Base-by-base conservation (phyloP, 2,888 invertebrate genomes). In the Atrina japonica region DNA sequence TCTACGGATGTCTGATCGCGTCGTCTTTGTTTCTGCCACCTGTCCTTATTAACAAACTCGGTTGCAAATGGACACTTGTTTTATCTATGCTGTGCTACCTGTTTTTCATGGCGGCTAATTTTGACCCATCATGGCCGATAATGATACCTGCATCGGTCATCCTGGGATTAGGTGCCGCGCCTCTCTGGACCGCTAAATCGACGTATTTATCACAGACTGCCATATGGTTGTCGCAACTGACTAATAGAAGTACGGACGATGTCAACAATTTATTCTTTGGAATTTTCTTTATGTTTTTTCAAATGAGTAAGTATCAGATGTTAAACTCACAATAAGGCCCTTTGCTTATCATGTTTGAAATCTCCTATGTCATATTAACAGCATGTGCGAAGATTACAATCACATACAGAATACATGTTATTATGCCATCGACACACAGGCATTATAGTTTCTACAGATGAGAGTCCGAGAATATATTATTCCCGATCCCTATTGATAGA, bases 101-200 rank as follows among this genome's bases (percentile, higher is more conserved):
- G 35, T 95, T 97, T 2, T 99, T 97, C 92, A 97, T 99, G 88
- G 96, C 94, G 53, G 95, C 97, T 45, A 98, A 99, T 91, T 96
- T 98, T 88, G 95, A 96, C 88, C 97, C 98, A 1, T 93, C 93
- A 78, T 94, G 93, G 77, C 96, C 95, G 89, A 97, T 97, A n/a
- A 88, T 91, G 81, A 81, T 90, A n/a, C 88, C 91, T 0, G 96
- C 97, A 43, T 97, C 98, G 25, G 94, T 98, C 30, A 92, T 98
- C 16, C 94, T 97, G 45, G 98, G 99, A 78, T 92, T 98, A 66
- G 97, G 97, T 5, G 98, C 97, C 1, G 97, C 98, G 0, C 98
- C 98, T 63, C 95, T 99, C 94, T 99, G 99, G 99, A 96, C 97
- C 0, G 96, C 98, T 21, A 97, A 98, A 90, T 98, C 98, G 70